Conservation (phyloP, 2,888 invertebrate species). For the Apoderus coryli region DNA sequence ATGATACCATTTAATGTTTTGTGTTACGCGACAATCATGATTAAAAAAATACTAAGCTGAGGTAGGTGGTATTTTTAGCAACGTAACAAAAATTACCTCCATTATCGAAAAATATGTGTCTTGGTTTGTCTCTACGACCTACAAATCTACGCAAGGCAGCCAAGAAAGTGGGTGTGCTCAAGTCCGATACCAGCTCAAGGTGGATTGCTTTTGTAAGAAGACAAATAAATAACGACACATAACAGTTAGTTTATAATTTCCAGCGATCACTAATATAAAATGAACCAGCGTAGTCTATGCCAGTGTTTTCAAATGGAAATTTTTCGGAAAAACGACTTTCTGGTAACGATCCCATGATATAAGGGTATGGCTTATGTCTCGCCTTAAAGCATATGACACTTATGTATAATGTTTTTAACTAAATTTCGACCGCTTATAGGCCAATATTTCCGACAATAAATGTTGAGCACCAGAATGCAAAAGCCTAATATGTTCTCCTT, state of each 20-base stretch:
- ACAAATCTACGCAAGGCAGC: neutral
- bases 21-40: too few relatives aligned
- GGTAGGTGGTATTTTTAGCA: too few relatives aligned
- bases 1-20: too few relatives aligned
- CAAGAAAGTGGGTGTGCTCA: neutral
- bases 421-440: constrained; percentile 4
- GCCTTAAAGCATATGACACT: constrained; percentile 12
- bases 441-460: constrained; percentile 4
- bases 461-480: constrained; percentile 7
- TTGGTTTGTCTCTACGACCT: constrained; percentile 1
- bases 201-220: neutral
- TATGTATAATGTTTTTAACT: constrained; percentile 5
- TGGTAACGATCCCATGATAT: constrained; percentile 6
- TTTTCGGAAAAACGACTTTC: neutral
- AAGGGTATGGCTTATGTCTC: neutral
- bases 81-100: constrained; percentile 1
- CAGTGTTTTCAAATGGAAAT: constrained; percentile 5
- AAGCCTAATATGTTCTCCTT: constrained; percentile 1
- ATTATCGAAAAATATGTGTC: constrained; percentile 1
- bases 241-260: too few relatives aligned
- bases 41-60: too few relatives aligned
- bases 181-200: neutral
- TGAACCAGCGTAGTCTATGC: constrained; percentile 6
- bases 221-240: too few relatives aligned
- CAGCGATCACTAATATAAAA: constrained; percentile 4